Base-by-base conservation (phyloP, 2,888 invertebrate genomes). In the Poecilobothrus nobilitatus region DNA sequence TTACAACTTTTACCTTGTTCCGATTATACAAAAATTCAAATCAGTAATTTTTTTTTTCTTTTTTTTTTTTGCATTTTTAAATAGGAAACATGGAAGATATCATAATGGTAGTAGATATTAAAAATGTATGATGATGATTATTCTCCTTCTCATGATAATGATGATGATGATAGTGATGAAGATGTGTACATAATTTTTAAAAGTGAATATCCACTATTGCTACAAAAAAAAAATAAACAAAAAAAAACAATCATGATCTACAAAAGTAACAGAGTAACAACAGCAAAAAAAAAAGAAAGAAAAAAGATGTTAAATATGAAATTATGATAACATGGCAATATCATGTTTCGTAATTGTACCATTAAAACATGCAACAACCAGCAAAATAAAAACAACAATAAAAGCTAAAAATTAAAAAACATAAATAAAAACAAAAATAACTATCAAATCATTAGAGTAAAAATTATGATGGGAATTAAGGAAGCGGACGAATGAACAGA, bases 251-350 rank as follows among this genome's bases (percentile, higher is more conserved):
- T 53, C 53, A 53, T 53, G 53, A 53, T 53, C n/a, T 53, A 53
- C 15, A 53, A 53, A 53, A 53, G 9, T 8, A 15, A 41, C 9
- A 53, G 15, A 44, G 18, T 53, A 53, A 53, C 53, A 53, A 18
- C 15, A 53, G 53, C 12, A 53, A 37, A 2, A 53, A 53, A 2
- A 53, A 53, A 3, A 41, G 41, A 1, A 37, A 53, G 15, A 41
- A 53, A 53, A 53, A 53, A 53, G 18, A 12, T 53, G 53, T 53
- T 53, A 53, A 53, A 53, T 53, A 53, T 53, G 53, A 53, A 53
- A 53, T 53, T 53, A 53, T 53, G 53, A 53, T 53, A 53, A 53
- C 53, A 53, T 53, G 53, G 53, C 53, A 53, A 53, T 53, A 6
- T 8, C 53, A 53, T 53, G 53, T 53, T 53, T 53, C 53, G n/a